Percentiles rank a stretch among this genome's conserved stretches.
phyloP scores from a whole-genome alignment of 2,113 vertebrate species.

The Nothocercus julius region DNA sequence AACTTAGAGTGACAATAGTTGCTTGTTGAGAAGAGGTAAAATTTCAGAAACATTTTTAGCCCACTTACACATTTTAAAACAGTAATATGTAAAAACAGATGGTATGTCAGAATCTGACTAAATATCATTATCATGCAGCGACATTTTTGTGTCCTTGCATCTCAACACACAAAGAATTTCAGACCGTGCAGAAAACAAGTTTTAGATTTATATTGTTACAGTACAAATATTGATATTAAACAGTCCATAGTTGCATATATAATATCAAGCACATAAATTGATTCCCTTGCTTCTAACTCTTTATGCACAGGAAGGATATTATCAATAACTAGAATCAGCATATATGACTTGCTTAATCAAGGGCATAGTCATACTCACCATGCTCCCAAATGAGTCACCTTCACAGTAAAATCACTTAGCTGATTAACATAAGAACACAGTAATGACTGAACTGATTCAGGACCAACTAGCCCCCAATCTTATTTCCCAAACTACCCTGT shows the following conservation, averaged over 20 bases:
- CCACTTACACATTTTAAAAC: neutral
- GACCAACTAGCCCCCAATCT: neutral
- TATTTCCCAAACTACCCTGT: neutral
- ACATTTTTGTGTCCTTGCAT: neutral
- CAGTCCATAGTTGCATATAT: neutral
- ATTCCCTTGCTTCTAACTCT: neutral
- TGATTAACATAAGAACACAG: neutral
- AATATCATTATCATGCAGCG: neutral
- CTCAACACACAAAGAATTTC: neutral
- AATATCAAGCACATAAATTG: fast-evolving
- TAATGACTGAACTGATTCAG: neutral
- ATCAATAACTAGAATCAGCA: neutral
- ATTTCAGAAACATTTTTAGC: slow-evolving; percentile 16
- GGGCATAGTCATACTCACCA: neutral
- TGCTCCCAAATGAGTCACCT: neutral
- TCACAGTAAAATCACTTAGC: neutral
- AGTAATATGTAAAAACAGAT: neutral
- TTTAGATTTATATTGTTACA: neutral
- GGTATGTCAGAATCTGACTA: neutral
- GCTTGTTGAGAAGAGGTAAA: neutral
- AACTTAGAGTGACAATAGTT: slow-evolving; percentile 1
- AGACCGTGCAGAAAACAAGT: neutral
- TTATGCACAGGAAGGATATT: neutral
- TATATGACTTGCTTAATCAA: neutral
- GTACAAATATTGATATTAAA: neutral